phyloP scores from a whole-genome alignment of 2,888 invertebrate species.

The Scaptomyza reducta region DNA sequence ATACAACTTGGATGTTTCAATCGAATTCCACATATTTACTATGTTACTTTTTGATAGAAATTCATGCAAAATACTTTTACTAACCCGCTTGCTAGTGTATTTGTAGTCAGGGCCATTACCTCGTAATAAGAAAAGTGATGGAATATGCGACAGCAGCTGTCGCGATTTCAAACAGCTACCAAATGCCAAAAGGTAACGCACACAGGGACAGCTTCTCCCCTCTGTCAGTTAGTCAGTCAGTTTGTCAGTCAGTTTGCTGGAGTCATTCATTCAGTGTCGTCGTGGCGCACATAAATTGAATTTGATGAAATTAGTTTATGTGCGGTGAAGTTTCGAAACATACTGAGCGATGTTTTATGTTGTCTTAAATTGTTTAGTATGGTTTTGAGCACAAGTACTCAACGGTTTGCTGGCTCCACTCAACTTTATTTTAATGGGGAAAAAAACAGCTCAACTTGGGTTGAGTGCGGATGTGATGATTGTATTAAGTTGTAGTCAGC shows the following conservation, averaged over 20 bases:
- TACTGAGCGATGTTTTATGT: conserved; percentile 39
- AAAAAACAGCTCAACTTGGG: background rate
- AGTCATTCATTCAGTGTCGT: conserved; percentile 20
- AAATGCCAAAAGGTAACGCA: conserved; percentile 69
- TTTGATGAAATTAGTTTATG: conserved; percentile 70
- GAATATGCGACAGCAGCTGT: conserved; percentile 75
- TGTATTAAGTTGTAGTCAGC: background rate
- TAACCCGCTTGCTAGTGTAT: conserved; percentile 1
- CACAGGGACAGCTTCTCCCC: background rate
- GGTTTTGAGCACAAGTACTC: background rate
- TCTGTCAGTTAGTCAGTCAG: background rate
- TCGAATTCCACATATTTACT: no score
- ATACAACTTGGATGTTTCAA: no score
- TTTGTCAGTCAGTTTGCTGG: conserved; percentile 10
- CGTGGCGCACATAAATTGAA: conserved; percentile 59
- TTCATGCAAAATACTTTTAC: no score
- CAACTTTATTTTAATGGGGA: background rate
- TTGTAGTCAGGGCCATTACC: conserved; percentile 35
- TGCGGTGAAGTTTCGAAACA: conserved; percentile 41
- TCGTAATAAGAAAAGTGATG: conserved; percentile 63
- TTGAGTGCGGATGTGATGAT: background rate
- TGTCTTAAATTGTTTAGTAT: conserved; percentile 45
- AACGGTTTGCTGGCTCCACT: no score
- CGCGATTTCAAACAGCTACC: conserved; percentile 66
- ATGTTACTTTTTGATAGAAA: no score